Percentiles rank a stretch among this genome's conserved stretches.
Evolutionary conservation across 2,888 invertebrate species (phyloP).

Genomic region (Amphimallon solstitiale): DNA sequence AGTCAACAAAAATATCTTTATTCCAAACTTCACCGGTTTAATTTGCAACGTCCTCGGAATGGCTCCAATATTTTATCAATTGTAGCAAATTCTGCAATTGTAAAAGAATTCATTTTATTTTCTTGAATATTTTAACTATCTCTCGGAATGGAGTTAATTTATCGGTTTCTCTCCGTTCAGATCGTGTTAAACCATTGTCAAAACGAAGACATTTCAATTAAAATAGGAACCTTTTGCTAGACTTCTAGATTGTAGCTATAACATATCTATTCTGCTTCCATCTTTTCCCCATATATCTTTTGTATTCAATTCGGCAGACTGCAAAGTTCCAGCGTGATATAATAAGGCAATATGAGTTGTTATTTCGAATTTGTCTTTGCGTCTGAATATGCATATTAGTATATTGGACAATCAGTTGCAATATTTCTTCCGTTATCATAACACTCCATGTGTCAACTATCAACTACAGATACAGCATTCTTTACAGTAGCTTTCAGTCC

Average conservation of each 20-base stretch:
- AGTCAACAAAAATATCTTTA: not conserved
- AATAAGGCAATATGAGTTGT: slow-evolving; percentile 8
- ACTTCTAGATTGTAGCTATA: slow-evolving; percentile 18
- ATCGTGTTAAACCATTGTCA: not conserved
- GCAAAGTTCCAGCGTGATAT: no score
- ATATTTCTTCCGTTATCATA: no score
- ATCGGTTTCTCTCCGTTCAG: no score
- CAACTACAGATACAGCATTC: no score
- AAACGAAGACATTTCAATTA: slow-evolving; percentile 3
- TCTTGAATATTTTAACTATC: no score
- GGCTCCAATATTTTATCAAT: slow-evolving; percentile 27
- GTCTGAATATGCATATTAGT: no score
- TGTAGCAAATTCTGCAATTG: slow-evolving; percentile 22
- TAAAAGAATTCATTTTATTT: no score
- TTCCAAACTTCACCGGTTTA: slow-evolving; percentile 26
- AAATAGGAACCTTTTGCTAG: slow-evolving; percentile 8
- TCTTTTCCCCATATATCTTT: slow-evolving; percentile 25
- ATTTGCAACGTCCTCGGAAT: slow-evolving; percentile 13
- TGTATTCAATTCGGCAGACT: slow-evolving; percentile 15
- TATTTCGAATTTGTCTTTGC: no score
- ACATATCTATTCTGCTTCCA: slow-evolving; percentile 9
- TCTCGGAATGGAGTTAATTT: no score
- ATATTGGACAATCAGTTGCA: no score
- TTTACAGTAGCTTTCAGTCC: no score
- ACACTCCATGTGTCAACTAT: no score